A percentile compares a stretch with the other conserved stretches of the same genome.
phyloP scores from a whole-genome alignment of 2,113 vertebrate genomes.

The Arizona elegans region DNA sequence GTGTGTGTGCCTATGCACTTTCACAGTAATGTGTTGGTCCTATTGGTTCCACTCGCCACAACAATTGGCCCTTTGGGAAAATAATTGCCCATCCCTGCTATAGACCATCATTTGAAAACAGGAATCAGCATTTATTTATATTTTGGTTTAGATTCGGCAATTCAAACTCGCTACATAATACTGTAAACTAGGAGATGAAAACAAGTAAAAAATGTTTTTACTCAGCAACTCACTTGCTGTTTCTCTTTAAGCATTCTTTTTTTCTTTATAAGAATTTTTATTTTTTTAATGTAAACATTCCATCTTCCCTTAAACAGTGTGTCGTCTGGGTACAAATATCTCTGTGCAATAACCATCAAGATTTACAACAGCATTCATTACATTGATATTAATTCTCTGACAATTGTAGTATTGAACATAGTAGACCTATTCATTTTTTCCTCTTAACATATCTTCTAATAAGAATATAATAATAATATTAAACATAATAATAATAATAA shows the following conservation, averaged over 20 bases:
- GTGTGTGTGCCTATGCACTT: neutral
- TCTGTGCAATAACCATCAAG: too few relatives aligned
- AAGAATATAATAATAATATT: too few relatives aligned
- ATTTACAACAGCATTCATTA: too few relatives aligned
- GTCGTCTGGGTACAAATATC: too few relatives aligned
- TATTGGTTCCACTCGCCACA: neutral
- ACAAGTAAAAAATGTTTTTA: neutral
- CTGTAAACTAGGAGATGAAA: neutral
- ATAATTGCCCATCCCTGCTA: neutral
- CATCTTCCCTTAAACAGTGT: too few relatives aligned
- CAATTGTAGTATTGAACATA: too few relatives aligned
- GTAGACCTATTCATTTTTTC: too few relatives aligned
- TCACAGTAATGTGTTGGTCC: neutral
- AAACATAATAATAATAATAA: too few relatives aligned
- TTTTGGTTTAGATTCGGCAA: neutral
- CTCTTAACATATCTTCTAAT: too few relatives aligned
- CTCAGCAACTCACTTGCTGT: neutral
- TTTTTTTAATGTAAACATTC: too few relatives aligned
- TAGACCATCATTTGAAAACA: neutral
- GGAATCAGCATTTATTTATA: neutral
- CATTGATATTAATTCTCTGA: too few relatives aligned
- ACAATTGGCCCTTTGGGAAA: neutral
- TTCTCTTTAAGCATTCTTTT: neutral
- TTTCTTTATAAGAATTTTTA: too few relatives aligned
- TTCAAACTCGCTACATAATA: neutral